Conservation (phyloP, 2,113 vertebrate genomes). For the Neotragus pygmaeus region DNA sequence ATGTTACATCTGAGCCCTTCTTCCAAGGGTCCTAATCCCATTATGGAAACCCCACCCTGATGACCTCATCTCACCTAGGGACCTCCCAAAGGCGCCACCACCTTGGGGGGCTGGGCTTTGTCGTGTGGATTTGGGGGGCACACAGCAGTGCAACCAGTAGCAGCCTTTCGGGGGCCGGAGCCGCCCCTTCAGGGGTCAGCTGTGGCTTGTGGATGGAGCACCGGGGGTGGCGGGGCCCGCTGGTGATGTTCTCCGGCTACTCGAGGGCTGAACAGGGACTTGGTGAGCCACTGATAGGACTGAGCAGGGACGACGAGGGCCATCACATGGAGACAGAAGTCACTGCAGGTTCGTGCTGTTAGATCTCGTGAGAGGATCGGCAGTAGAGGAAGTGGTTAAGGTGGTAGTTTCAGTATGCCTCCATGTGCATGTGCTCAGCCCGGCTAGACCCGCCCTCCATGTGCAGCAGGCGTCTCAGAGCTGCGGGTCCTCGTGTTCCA, state of each 20-base stretch:
- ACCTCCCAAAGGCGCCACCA: neutral
- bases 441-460: neutral
- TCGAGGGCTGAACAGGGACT: neutral
- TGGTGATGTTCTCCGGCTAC: neutral
- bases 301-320: too few relatives aligned
- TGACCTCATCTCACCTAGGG: neutral
- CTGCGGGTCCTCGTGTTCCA: neutral
- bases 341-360: too few relatives aligned
- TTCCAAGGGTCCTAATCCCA: neutral
- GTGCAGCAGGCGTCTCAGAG: rapidly evolving
- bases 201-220: neutral
- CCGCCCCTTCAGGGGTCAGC: neutral
- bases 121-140: neutral
- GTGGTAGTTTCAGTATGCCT: too few relatives aligned
- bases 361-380: neutral
- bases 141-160: neutral
- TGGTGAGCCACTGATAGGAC: neutral
- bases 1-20: neutral
- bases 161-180: neutral
- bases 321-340: too few relatives aligned
- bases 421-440: too few relatives aligned
- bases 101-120: neutral
- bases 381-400: neutral
- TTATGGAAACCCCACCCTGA: neutral
- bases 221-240: too few relatives aligned